A percentile compares a stretch with the other conserved stretches of the same genome.
phyloP scores from a whole-genome alignment of 2,888 invertebrate species.

The Pseudoips prasinana region DNA sequence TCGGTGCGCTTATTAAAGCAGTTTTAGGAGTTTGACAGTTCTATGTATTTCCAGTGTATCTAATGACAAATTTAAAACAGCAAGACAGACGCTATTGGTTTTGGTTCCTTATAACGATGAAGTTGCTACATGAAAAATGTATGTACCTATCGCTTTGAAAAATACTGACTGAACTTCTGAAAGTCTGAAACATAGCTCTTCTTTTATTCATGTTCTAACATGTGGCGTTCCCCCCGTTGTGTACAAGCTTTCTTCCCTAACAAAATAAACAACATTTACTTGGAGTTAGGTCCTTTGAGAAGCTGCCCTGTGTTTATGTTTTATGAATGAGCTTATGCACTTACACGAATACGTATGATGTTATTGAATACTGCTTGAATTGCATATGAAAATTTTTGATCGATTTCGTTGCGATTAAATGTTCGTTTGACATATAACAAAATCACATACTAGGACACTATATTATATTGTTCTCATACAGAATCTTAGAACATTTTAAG shows the following conservation, averaged over 20 bases:
- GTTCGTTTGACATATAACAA: conserved; percentile 14
- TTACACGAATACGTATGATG: conserved; percentile 42
- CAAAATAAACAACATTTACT: conserved; percentile 80
- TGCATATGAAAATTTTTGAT: conserved; percentile 5
- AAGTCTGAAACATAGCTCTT: conserved; percentile 78
- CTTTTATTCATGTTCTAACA: conserved; percentile 80
- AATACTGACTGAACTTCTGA: conserved; percentile 72
- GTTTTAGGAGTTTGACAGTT: background rate
- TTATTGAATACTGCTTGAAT: conserved; percentile 21
- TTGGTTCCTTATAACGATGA: conserved; percentile 47
- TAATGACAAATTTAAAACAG: background rate
- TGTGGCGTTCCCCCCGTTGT: conserved; percentile 75
- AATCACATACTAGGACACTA: conserved; percentile 31
- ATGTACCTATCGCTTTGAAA: conserved; percentile 64
- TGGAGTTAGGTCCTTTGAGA: conserved; percentile 77
- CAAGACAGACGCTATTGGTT: conserved; percentile 33
- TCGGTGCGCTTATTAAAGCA: too few species aligned
- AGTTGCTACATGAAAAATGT: conserved; percentile 57
- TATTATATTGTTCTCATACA: conserved; percentile 46
- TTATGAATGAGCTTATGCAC: conserved; percentile 76
- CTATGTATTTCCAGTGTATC: background rate
- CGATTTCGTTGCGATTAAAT: conserved; percentile 1
- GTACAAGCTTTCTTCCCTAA: conserved; percentile 76
- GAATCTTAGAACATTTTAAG: conserved; percentile 69
- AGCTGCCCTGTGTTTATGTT: conserved; percentile 65